Evolutionary conservation across 1,140 invertebrate species (phyloP), one percentile per base, ranked within the genome.

Genomic region (Doryteuthis pealeii): DNA sequence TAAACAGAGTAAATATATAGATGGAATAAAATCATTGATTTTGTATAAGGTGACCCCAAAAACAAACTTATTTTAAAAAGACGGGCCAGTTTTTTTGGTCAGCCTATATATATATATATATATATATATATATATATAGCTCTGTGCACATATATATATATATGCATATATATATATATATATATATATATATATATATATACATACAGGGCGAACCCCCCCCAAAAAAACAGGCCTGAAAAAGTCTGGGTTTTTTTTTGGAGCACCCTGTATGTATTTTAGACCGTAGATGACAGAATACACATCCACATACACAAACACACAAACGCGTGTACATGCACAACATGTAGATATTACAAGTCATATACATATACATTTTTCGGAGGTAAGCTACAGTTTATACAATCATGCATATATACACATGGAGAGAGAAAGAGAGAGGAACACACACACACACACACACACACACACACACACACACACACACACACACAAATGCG

Each of bases 161-260:
- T 58, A 58, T 58, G 15, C 3, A 58, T 58, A 28, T 58, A 58
- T 4, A 58, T 58, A 58, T 58, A 58, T 58, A 58, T 58, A 58
- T 58, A 58, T 58, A 58, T 58, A 58, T 58, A 58, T 58, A 58
- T 58, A 58, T 58, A 58, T 58, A 58, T 58, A 58, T 58, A 58
- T 3, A 58, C 18, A 5, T 5, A 58, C n/a, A n/a, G n/a, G n/a
- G n/a, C n/a, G n/a, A n/a, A n/a, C n/a, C n/a, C n/a, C n/a, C n/a
- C 1, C 0, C 1, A 1, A 14, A 49, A 14, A 49, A 14, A 49
- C n/a, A n/a, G n/a, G n/a, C n/a, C n/a, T n/a, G n/a, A n/a, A n/a
- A n/a, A n/a, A n/a, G n/a, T n/a, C n/a, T n/a, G n/a, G n/a, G n/a
- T n/a, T n/a, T n/a, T n/a, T n/a, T n/a, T n/a, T n/a, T n/a, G n/a